These are phyloP conservation scores for Coenonympha glycerion DNA, from an alignment of 2,888 invertebrate species.

Conservation along the genomic window DNA sequence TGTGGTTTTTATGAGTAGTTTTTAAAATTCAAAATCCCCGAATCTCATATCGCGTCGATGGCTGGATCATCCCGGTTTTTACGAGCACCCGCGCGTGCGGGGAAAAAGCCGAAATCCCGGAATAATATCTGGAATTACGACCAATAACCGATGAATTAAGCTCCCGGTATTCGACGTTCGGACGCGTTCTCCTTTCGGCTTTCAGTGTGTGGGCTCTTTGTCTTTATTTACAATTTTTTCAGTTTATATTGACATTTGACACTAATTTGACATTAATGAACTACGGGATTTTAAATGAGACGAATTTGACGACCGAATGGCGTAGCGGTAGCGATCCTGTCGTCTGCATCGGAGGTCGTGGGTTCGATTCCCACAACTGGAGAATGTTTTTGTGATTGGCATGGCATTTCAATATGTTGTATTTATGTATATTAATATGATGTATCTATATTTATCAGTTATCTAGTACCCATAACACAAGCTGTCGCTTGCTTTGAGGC, in stretches of 20 bases:
- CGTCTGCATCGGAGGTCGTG: too few species aligned
- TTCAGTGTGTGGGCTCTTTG: slow-evolving; percentile 10
- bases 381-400: not conserved
- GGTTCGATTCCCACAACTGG: too few species aligned
- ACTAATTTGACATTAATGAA: too few species aligned
- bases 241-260: too few species aligned
- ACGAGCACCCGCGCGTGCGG: slow-evolving; percentile 41
- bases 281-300: too few species aligned
- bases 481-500: too few species aligned
- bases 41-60: slow-evolving; percentile 64
- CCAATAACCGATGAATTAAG: slow-evolving; percentile 61
- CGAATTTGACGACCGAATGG: too few species aligned
- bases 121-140: slow-evolving; percentile 63
- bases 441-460: too few species aligned
- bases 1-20: slow-evolving; percentile 17
- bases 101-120: slow-evolving; percentile 55
- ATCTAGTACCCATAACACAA: too few species aligned
- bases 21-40: slow-evolving; percentile 17
- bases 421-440: too few species aligned
- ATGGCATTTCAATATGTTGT: too few species aligned
- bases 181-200: slow-evolving; percentile 15
- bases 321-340: too few species aligned
- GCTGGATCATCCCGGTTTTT: slow-evolving; percentile 64
- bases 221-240: not conserved
- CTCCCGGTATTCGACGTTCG: slow-evolving; percentile 25